Evolutionary conservation across 2,113 vertebrate species (phyloP).

Genomic region (Nerophis ophidion): DNA sequence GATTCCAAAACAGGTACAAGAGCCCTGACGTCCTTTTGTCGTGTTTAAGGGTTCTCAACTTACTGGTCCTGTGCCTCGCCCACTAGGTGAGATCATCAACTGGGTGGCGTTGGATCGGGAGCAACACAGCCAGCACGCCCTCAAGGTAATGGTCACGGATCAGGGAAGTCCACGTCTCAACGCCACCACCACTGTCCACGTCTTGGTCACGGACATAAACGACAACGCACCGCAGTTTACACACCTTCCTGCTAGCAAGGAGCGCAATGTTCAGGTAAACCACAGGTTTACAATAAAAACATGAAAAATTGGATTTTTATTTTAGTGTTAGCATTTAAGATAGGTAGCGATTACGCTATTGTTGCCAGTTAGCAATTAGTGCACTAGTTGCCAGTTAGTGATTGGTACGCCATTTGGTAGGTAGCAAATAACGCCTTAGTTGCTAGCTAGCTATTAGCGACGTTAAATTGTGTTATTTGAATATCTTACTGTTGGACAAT

Average conservation of each 20-base stretch:
- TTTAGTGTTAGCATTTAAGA: too few relatives aligned
- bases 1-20: conserved; percentile 85
- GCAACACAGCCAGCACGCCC: conserved; percentile 71
- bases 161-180: conserved; percentile 78
- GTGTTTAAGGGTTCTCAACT: background rate
- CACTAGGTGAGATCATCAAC: conserved; percentile 82
- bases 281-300: too few relatives aligned
- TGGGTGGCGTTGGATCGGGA: conserved; percentile 83
- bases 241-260: conserved; percentile 63
- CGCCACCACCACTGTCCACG: conserved; percentile 66
- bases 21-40: background rate
- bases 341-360: too few relatives aligned
- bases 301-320: too few relatives aligned
- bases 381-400: too few relatives aligned
- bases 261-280: conserved; percentile 74
- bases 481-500: too few relatives aligned
- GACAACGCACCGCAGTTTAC: conserved; percentile 82
- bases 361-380: too few relatives aligned
- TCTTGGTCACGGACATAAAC: conserved; percentile 80
- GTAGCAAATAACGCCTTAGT: too few relatives aligned
- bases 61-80: conserved; percentile 7
- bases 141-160: conserved; percentile 80
- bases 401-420: too few relatives aligned
- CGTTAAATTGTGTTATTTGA: too few relatives aligned
- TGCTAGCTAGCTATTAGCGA: too few relatives aligned